Base-by-base conservation (phyloP, 2,797 vertebrate genomes). In the Eurystomus glaucurus region DNA sequence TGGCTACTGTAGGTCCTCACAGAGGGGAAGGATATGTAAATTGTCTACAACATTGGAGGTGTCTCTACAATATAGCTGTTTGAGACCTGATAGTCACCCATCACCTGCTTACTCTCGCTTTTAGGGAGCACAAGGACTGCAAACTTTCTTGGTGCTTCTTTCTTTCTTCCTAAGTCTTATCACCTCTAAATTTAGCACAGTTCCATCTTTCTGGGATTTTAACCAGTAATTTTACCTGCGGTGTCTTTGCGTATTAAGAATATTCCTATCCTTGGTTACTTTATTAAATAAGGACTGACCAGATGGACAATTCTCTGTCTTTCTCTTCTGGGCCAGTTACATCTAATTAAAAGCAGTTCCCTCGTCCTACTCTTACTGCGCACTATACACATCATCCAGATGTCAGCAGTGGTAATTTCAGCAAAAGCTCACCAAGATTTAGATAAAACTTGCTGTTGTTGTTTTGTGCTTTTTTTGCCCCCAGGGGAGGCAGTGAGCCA, bases 291-390 rank as follows among this genome's bases (percentile, higher is more conserved):
- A 93, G 65, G 96, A 96, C 33, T 96, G 97, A 97, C 96, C 97
- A 97, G 94, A 98, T 97, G 94, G 95, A 97, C 75, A 94, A 66
- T 78, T 71, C 79, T 83, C 91, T 62, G 31, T 66, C 55, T 93
- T 88, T 93, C 84, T 90, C 90, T 97, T 90, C 62, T 82, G 80
- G 68, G 70, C 93, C 97, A 85, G 82, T 87, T 97, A 95, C 79
- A 96, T 80, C 94, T 95, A 97, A 98, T 98, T 97, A 97, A 98
- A 98, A 97, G 95, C 94, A 94, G 93, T 94, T 98, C 74, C 26
- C 35, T 97, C 96, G 92, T 98, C 92, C 83, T 75, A 33, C 15
- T 71, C 70, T 84, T 75, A 54, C 61, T 85, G 93, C 71, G 17
- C 82, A 69, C 74, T 96, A 96, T 85, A 95, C 57, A 13, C 64